Percentiles rank a stretch among this genome's conserved stretches.
Conservation (phyloP, 2,113 vertebrate species). For the Ailurus styani region DNA sequence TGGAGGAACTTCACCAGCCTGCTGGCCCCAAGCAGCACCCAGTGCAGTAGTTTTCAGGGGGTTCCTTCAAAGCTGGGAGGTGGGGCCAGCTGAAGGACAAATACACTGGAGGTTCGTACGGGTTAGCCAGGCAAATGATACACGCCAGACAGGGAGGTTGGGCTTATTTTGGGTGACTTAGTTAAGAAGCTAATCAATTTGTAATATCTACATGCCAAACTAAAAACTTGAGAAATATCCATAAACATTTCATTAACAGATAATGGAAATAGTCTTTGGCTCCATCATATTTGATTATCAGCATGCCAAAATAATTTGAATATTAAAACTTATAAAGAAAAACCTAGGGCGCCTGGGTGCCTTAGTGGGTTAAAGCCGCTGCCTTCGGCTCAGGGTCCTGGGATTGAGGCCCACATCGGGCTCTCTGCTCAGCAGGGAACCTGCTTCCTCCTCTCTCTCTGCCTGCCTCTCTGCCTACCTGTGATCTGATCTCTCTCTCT, state of each 20-base stretch:
- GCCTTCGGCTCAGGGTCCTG: no score
- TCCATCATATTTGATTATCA: neutral
- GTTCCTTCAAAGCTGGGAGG: neutral
- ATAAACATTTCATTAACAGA: neutral
- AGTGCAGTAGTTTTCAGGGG: neutral
- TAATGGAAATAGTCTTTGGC: neutral
- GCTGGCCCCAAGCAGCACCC: fast-evolving
- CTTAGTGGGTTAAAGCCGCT: no score
- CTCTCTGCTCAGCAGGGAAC: no score
- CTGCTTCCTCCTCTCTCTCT: no score
- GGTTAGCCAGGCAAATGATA: neutral
- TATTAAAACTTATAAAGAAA: neutral
- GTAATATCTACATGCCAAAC: neutral
- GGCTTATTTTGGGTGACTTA: neutral
- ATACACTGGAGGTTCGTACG: neutral
- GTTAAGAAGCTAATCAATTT: neutral
- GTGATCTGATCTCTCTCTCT: no score
- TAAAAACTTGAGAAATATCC: neutral
- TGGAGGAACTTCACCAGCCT: fast-evolving
- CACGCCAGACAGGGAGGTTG: neutral
- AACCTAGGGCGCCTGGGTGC: no score
- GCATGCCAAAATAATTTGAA: neutral
- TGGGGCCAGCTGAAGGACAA: neutral
- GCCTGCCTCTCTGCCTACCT: no score
- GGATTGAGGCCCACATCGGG: no score